Evolutionary conservation across 2,797 vertebrate species (phyloP).

Genomic region (Epinephelus coioides): DNA sequence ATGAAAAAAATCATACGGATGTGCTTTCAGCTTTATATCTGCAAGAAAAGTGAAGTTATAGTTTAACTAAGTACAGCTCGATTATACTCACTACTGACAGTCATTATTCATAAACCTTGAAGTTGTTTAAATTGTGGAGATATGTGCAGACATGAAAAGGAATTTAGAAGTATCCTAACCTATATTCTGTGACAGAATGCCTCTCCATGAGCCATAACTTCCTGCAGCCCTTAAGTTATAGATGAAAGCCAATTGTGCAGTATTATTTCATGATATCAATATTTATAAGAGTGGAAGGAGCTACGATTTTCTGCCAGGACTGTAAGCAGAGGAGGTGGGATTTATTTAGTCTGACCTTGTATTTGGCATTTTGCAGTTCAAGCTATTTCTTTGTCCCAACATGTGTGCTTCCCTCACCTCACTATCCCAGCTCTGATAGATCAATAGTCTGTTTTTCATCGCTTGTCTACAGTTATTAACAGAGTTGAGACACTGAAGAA

Average conservation of each 20-base stretch:
- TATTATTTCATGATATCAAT: slow-evolving; percentile 1
- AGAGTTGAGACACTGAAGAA: background rate
- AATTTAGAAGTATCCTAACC: too few species aligned
- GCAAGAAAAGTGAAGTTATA: too few species aligned
- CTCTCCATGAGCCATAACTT: background rate
- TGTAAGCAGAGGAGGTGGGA: background rate
- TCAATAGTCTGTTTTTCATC: background rate
- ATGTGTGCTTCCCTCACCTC: background rate
- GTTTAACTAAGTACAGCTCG: too few species aligned
- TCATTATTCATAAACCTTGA: background rate
- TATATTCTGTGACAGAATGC: slow-evolving; percentile 8
- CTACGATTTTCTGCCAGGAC: background rate
- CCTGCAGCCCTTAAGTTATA: background rate
- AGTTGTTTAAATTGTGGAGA: background rate
- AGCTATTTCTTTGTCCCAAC: background rate
- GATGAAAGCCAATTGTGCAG: slow-evolving; percentile 1
- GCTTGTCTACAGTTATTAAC: background rate
- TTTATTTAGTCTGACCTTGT: slow-evolving; percentile 16
- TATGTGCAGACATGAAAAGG: background rate
- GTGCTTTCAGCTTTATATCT: too few species aligned
- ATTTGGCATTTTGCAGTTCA: background rate
- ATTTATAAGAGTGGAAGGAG: slow-evolving; percentile 13
- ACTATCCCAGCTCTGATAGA: background rate
- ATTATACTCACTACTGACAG: too few species aligned
- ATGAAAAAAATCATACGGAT: background rate